These are phyloP conservation scores for Eilema caniola DNA, from an alignment of 2,888 invertebrate genomes.

Conservation along the genomic window DNA sequence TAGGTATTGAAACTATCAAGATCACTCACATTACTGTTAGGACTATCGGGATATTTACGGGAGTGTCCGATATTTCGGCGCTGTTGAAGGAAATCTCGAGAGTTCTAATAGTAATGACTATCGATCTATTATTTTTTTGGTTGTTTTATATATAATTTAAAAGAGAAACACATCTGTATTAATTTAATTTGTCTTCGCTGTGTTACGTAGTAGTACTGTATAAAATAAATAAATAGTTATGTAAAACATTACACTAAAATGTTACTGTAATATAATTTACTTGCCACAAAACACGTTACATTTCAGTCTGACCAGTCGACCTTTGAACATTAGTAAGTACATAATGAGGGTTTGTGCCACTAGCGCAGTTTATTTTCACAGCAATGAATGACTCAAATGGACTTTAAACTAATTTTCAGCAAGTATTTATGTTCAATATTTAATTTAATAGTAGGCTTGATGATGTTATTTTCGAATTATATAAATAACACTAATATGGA, in stretches of 20 bases:
- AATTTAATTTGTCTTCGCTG: no score
- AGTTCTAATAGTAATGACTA: no score
- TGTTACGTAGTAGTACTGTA: not conserved
- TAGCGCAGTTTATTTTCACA: constrained; percentile 42
- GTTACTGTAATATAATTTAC: not conserved
- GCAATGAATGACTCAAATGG: constrained; percentile 37
- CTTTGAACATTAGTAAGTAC: constrained; percentile 40
- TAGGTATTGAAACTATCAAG: no score
- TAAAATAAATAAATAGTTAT: not conserved
- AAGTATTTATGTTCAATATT: constrained; percentile 23
- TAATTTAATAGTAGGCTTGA: not conserved
- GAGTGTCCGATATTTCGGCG: no score
- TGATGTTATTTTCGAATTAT: not conserved
- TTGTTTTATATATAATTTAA: no score
- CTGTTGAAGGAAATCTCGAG: no score
- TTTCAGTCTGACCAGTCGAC: constrained; percentile 26
- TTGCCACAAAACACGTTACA: not conserved
- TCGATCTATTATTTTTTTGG: no score
- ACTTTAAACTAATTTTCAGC: constrained; percentile 28
- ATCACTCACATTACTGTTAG: no score
- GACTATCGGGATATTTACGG: no score
- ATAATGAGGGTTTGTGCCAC: constrained; percentile 40
- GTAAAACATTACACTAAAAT: not conserved
- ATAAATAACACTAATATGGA: not conserved
- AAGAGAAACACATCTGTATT: no score